Base-by-base conservation (phyloP, 1,140 invertebrate species). In the Panagrolaimus sp. region DNA sequence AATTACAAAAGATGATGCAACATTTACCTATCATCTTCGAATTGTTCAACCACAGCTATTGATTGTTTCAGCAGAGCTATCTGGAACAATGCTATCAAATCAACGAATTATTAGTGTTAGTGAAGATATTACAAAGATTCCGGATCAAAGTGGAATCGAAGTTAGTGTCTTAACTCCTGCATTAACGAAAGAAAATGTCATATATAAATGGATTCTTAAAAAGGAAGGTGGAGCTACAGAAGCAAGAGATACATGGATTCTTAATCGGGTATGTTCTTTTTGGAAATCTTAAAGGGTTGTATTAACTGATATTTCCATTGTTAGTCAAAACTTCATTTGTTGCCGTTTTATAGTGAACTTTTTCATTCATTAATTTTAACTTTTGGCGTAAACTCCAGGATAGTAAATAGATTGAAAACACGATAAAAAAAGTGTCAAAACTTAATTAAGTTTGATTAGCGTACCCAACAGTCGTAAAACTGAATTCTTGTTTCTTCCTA, bases 21-120 rank as follows among this genome's bases (percentile, higher is more conserved):
- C 9, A 9, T 68, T 68, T 13, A 47, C 31, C 9, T 68, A 8
- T 69, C 61, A 47, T 25, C 65, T 68, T 23, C 63, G 65, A 16
- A 68, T 68, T 43, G 67, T 66, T 23, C 27, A 68, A 43, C 67
- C 67, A 5, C 67, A 68, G 11, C 65, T 68, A 14, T 68, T 38
- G 16, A 42, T 68, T 27, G 25, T 42, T 31, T 25, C 67, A 9
- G 66, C 44, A 2, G 67, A 65, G 1, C 13, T 66, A 5, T 25
- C 5, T 14, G 67, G 31, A 1, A 42, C 16, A 9, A 25, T 25
- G 9, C n/a, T 27, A 1, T n/a, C 16, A 11, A 42, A 68, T 51
- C 27, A 68, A 42, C 27, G 65, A 16, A 47, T 68, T 51, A 38
- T 68, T 13, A 20, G n/a, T 13, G 31, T 68, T 16, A 45, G 16